phyloP scores from a whole-genome alignment of 92 coral and sea anemone genomes.

The Zoanthus sansibaricus region DNA sequence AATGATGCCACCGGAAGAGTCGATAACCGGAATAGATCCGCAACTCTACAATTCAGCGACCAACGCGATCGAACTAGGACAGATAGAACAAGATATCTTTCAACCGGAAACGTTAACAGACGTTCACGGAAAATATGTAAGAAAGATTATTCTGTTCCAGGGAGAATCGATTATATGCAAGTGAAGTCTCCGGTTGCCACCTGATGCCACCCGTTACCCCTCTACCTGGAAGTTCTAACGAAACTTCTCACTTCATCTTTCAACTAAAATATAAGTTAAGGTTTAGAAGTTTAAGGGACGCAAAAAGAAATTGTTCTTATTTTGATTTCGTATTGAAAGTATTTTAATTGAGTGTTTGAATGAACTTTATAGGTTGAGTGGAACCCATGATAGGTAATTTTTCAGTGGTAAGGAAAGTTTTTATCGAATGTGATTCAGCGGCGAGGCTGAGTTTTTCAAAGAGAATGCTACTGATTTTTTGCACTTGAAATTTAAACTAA shows the following conservation, averaged over 20 bases:
- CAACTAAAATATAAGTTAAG: background rate
- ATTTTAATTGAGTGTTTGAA: conserved; percentile 4
- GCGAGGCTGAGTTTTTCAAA: background rate
- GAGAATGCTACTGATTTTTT: background rate
- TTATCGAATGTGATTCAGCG: background rate
- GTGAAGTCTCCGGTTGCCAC: background rate
- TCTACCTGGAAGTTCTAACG: no score
- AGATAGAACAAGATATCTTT: conserved; percentile 9
- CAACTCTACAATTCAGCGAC: background rate
- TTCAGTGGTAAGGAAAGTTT: background rate
- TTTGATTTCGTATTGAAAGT: background rate
- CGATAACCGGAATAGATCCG: background rate
- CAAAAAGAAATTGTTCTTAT: background rate
- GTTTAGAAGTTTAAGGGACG: background rate
- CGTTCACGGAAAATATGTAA: conserved; percentile 44
- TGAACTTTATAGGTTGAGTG: background rate
- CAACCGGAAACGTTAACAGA: conserved; percentile 51
- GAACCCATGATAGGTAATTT: conserved; percentile 7
- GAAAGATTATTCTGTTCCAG: conserved; percentile 38
- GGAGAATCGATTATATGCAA: no score
- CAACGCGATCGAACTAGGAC: background rate
- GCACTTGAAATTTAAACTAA: background rate
- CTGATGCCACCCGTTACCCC: no score
- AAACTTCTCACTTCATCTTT: no score
- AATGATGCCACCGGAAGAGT: conserved; percentile 26